Conservation (phyloP, 2,797 vertebrate genomes). For the Neoniphon sammara region DNA sequence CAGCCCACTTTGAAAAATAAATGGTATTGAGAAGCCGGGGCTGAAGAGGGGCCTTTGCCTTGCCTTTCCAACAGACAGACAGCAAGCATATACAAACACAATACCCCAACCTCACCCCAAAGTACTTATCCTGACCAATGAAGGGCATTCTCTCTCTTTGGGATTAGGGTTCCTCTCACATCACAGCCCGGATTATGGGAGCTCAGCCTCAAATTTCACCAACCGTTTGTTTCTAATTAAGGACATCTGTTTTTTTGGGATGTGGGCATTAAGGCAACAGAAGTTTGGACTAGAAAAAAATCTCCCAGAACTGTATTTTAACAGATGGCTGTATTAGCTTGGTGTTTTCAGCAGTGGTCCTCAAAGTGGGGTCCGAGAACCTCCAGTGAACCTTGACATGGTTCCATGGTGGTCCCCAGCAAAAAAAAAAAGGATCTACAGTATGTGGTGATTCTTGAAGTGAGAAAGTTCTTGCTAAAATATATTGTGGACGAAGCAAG, state of each 20-base stretch:
- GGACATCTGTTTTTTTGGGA: constrained; percentile 71
- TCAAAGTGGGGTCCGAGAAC: constrained; percentile 25
- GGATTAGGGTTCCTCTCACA: constrained; percentile 56
- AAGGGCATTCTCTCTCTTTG: constrained; percentile 52
- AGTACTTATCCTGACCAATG: constrained; percentile 50
- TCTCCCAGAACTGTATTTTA: constrained; percentile 68
- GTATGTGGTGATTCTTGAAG: not conserved
- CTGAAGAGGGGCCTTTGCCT: constrained; percentile 14
- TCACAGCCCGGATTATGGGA: constrained; percentile 52
- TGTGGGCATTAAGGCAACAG: constrained; percentile 61
- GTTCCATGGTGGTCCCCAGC: not conserved
- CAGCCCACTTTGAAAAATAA: constrained; percentile 79
- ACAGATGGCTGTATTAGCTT: constrained; percentile 75
- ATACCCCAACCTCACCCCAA: constrained; percentile 39
- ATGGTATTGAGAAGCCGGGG: constrained; percentile 59
- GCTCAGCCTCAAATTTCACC: constrained; percentile 52
- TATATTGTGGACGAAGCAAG: constrained; percentile 24
- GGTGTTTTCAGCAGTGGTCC: constrained; percentile 45
- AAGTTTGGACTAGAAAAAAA: constrained; percentile 44
- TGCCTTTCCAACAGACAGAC: constrained; percentile 34
- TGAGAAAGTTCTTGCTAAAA: not conserved
- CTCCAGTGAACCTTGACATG: not conserved
- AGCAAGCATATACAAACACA: constrained; percentile 70
- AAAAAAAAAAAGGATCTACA: not conserved
- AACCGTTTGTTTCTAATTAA: constrained; percentile 78